Evolutionary conservation across 2,113 vertebrate genomes (phyloP), one percentile per base, ranked within the genome.

Genomic region (Anguilla japonica): DNA sequence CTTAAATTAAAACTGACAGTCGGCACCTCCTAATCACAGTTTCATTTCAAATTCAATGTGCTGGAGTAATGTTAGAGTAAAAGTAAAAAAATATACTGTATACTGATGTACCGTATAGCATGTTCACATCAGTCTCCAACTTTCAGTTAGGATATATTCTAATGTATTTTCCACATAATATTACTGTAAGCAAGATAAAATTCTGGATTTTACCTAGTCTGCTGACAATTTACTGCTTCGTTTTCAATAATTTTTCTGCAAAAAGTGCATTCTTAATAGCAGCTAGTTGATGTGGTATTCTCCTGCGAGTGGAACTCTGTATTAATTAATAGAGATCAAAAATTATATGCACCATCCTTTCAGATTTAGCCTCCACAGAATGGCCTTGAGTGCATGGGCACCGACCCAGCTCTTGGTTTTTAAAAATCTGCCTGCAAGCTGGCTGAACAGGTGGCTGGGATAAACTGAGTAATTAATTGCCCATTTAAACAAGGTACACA

Each of bases 401-500:
- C 26, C 39, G 79, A 81, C 79, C 56, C 79, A 80, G 79, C 39
- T 53, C 79, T 63, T 16, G 22, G 79, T 82, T 81, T 46, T 63
- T 14, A 22, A 56, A 34, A 86, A 22, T 79, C 15, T 86, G 79
- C 85, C 79, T 60, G 79, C 79, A 41, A 67, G 85, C 40, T n/a
- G 53, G 34, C 56, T 3, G 0, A 81, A 56, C 85, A 86, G 85
- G 85, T 81, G 85, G 79, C 41, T n/a, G 5, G 57, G 40, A 67
- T 50, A 81, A 60, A 34, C 56, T 63, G 20, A 53, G 40, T 56
- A 81, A 86, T 86, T 86, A 81, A 86, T 81, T 67, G 85, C 79
- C 85, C 85, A 81, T 63, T 86, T 86, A 86, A 82, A 50, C 85
- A 67, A 53, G 79, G 56, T 40, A 86, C 79, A 79, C 78, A 81